Evolutionary conservation across 92 coral and sea anemone species (phyloP).

Genomic region (Nematostella vectensis): DNA sequence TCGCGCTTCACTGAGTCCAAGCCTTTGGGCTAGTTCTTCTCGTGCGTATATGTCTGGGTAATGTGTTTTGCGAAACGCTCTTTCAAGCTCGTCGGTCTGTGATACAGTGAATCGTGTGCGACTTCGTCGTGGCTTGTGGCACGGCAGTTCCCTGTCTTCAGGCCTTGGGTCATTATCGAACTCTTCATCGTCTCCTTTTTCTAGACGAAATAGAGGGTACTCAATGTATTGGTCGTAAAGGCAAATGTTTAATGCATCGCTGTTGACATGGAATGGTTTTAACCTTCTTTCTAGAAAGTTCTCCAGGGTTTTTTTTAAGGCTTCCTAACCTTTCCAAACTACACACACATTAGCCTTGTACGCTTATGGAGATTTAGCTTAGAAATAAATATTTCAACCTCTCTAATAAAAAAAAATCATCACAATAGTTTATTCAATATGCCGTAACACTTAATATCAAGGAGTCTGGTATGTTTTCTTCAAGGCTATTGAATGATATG

Average conservation of each 20-base stretch:
- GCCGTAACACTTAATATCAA: too few species aligned
- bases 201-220: background rate
- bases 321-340: too few species aligned
- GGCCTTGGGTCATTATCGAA: too few species aligned
- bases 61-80: constrained; percentile 91
- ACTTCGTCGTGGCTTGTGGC: constrained; percentile 88
- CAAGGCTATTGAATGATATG: too few species aligned
- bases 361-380: too few species aligned
- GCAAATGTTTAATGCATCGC: constrained; percentile 10
- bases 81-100: constrained; percentile 90
- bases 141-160: constrained; percentile 17
- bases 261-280: too few species aligned
- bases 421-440: too few species aligned
- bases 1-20: constrained; percentile 87
- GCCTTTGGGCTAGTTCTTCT: constrained; percentile 94
- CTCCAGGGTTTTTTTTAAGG: constrained; percentile 24
- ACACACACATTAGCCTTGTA: too few species aligned
- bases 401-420: too few species aligned
- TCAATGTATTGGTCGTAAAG: too few species aligned
- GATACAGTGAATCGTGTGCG: constrained; percentile 79
- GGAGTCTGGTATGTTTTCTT: too few species aligned
- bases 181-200: constrained; percentile 7
- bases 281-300: constrained; percentile 6
- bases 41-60: constrained; percentile 97
- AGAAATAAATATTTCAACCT: too few species aligned